These are phyloP conservation scores for Pygmarrhopalites habei DNA, from an alignment of 1,140 invertebrate genomes.

Conservation along the genomic window DNA sequence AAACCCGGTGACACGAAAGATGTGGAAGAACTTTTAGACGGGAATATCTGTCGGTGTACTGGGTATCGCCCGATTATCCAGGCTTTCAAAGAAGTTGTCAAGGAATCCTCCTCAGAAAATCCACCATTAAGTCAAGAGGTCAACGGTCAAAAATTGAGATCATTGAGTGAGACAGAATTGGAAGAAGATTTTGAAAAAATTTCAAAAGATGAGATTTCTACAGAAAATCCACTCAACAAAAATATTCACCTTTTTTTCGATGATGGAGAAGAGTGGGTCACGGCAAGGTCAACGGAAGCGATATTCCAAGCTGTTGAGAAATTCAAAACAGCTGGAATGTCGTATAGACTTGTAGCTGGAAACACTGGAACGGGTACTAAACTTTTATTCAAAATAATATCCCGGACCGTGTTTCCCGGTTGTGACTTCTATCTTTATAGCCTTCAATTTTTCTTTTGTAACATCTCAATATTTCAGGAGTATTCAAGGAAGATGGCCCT, in stretches of 20 bases:
- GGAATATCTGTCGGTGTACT: slow-evolving; percentile 80
- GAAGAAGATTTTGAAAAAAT: slow-evolving; percentile 15
- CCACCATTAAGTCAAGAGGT: background rate
- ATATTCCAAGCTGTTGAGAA: background rate
- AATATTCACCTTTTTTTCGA: background rate
- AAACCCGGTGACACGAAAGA: slow-evolving; percentile 53
- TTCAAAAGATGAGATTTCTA: slow-evolving; percentile 55
- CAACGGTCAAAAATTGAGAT: slow-evolving; percentile 46
- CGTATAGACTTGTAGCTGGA: slow-evolving; percentile 51
- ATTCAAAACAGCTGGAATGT: background rate
- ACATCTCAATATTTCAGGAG: background rate
- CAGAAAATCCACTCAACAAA: background rate
- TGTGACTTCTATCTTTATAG: no score
- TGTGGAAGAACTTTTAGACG: slow-evolving; percentile 67
- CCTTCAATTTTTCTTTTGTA: no score
- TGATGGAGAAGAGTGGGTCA: background rate
- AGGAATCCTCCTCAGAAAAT: slow-evolving; percentile 22
- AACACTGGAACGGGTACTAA: slow-evolving; percentile 58
- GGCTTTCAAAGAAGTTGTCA: slow-evolving; percentile 46
- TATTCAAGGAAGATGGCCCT: background rate
- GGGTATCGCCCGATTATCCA: slow-evolving; percentile 75
- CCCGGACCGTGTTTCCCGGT: background rate
- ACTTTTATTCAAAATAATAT: background rate
- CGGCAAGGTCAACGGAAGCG: background rate
- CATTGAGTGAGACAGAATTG: background rate